Percentiles rank a stretch among this genome's conserved stretches.
These are phyloP conservation scores for Napeogenes sylphis DNA, from an alignment of 2,888 invertebrate genomes.

Conservation along the genomic window DNA sequence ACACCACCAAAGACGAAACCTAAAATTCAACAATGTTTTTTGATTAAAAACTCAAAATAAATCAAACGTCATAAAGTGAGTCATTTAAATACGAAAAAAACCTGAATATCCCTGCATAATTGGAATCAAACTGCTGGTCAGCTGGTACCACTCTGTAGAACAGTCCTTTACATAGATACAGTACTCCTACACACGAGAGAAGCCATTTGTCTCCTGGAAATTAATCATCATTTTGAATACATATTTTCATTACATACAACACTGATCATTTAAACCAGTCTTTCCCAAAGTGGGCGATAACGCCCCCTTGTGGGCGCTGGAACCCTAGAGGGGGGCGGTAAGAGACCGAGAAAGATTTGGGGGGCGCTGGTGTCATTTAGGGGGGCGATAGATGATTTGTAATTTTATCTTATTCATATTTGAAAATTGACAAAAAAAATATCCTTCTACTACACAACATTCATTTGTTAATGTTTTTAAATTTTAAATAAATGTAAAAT, in stretches of 20 bases:
- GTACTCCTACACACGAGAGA: constrained; percentile 90
- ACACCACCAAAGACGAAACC: constrained; percentile 96
- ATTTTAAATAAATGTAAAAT: too few species aligned
- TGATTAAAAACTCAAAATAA: background rate
- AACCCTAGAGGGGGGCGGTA: too few species aligned
- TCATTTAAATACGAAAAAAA: constrained; percentile 25
- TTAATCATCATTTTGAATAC: constrained; percentile 6
- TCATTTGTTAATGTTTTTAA: too few species aligned
- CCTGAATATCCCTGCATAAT: constrained; percentile 87
- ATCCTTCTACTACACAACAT: too few species aligned
- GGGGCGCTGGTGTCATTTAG: too few species aligned
- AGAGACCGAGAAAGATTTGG: too few species aligned
- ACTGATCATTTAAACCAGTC: too few species aligned
- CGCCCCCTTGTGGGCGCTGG: too few species aligned
- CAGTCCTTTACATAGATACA: constrained; percentile 90
- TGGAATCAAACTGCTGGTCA: constrained; percentile 87
- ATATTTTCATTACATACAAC: background rate
- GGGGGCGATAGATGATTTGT: too few species aligned
- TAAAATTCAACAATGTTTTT: constrained; percentile 31
- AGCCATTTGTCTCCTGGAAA: constrained; percentile 91
- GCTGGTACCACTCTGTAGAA: constrained; percentile 95
- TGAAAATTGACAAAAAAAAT: too few species aligned
- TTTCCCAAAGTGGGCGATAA: too few species aligned
- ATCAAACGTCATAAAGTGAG: background rate
- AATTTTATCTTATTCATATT: too few species aligned